Conservation (phyloP, 1,140 invertebrate genomes). For the Eubasilissa regina region DNA sequence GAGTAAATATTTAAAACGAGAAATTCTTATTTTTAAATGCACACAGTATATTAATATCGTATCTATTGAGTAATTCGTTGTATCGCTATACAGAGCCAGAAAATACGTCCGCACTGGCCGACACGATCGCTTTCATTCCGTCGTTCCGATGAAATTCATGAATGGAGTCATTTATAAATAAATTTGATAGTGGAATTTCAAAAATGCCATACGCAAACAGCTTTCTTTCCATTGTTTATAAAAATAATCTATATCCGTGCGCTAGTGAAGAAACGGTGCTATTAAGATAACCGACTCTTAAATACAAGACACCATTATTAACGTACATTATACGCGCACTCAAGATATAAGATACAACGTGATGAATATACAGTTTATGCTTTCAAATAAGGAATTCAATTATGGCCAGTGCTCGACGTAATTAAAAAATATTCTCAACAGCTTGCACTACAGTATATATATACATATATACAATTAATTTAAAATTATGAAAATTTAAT, state of each 20-base stretch:
- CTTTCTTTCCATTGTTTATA: not conserved
- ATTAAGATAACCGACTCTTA: not conserved
- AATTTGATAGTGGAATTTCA: not conserved
- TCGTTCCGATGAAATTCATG: not conserved
- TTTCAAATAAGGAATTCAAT: too few relatives aligned
- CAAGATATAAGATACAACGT: too few relatives aligned
- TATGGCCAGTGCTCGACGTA: too few relatives aligned
- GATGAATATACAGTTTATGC: too few relatives aligned
- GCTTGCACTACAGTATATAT: not conserved
- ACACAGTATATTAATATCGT: too few relatives aligned
- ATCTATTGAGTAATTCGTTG: too few relatives aligned
- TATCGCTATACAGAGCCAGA: too few relatives aligned
- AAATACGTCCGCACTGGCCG: not conserved
- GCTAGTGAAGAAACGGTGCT: not conserved
- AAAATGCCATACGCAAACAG: not conserved
- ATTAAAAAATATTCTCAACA: too few relatives aligned
- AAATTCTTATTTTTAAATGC: too few relatives aligned
- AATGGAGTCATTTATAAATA: conserved; percentile 4
- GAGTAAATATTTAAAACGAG: too few relatives aligned
- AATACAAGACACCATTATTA: not conserved
- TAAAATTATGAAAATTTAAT: too few relatives aligned
- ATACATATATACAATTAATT: not conserved
- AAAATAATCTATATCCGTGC: not conserved
- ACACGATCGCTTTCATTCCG: not conserved
- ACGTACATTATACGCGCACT: not conserved